Percentiles rank a stretch among this genome's conserved stretches.
phyloP scores from a whole-genome alignment of 1,140 invertebrate genomes.

The Diorhabda sublineata region DNA sequence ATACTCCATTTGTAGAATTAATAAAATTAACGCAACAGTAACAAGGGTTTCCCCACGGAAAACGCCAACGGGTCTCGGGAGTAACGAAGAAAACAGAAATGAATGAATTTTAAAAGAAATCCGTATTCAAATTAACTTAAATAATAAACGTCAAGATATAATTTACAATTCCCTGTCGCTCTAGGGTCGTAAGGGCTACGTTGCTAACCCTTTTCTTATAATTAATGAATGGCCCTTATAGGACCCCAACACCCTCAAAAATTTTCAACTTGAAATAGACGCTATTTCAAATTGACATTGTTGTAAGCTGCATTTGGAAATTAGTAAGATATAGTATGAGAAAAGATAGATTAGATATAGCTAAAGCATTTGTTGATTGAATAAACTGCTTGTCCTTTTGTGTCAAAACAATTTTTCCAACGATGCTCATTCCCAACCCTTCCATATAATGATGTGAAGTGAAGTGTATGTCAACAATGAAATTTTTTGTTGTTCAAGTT shows the following conservation, averaged over 20 bases:
- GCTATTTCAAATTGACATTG: not conserved
- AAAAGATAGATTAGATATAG: no score
- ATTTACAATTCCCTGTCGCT: conserved; percentile 9
- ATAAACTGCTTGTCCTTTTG: no score
- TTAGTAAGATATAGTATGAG: no score
- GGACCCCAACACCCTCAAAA: conserved; percentile 8
- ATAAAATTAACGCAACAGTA: conserved; percentile 4
- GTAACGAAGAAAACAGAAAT: not conserved
- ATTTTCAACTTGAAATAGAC: not conserved
- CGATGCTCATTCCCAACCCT: no score
- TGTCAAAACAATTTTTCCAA: no score
- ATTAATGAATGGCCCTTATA: conserved; percentile 10
- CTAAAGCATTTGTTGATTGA: no score
- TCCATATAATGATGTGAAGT: no score
- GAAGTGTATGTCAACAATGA: no score
- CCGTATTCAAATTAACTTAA: conserved; percentile 7
- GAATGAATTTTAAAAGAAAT: conserved; percentile 10
- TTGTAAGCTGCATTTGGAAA: no score
- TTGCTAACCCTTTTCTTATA: conserved; percentile 12
- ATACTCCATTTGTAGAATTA: not conserved
- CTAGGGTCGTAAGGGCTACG: conserved; percentile 2
- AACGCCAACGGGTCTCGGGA: not conserved
- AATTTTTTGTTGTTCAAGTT: no score
- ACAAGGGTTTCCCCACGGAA: conserved; percentile 1
- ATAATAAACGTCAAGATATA: conserved; percentile 15